Base-by-base conservation (phyloP, 2,113 vertebrate genomes). In the Notarius quadriscutis region DNA sequence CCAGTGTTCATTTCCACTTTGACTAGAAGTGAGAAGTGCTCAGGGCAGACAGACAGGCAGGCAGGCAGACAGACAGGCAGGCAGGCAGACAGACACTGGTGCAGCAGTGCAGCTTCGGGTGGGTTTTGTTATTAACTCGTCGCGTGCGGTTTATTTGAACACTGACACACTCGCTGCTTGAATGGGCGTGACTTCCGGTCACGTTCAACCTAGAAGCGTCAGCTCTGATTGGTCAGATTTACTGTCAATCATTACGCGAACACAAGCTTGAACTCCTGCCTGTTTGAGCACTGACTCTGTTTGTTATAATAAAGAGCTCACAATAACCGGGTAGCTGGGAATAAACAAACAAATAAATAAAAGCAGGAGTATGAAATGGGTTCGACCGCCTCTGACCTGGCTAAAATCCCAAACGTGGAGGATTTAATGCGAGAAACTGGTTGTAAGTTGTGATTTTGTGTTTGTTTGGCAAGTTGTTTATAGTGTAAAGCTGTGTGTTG, bases 371-470 rank as follows among this genome's bases (percentile, higher is more conserved):
- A 22, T 57, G 88, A 88, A 83, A 95, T 95, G 94, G 93, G 94
- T 53, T 92, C 87, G 87, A 89, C 53, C 48, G 89, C 69, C 88
- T 93, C 93, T 83, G 81, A 86, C 79, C n/a, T 92, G 6, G 41
- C 87, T 20, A 30, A 78, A 58, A 74, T 94, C 74, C 94, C 93
- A 1, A 25, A 93, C n/a, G 91, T 81, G 0, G 84, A 91, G 63
- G 51, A 92, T 81, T 90, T 95, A 69, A 89, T 94, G 83, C 27
- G 89, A 79, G 93, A 95, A 86, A 94, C 94, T 0, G 94, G 94
- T 2, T 94, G 94, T 95, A 89, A 94, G 94, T 93, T 22, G 20
- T 9, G 62, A 25, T 55, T 60, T 48, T 48, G 79, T 20, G 18
- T 48, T 6, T 74, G 8, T 8, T 71, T 74, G 17, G 11, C 27